Base-by-base conservation (phyloP, 2,888 invertebrate genomes). In the Trichopria drosophilae region DNA sequence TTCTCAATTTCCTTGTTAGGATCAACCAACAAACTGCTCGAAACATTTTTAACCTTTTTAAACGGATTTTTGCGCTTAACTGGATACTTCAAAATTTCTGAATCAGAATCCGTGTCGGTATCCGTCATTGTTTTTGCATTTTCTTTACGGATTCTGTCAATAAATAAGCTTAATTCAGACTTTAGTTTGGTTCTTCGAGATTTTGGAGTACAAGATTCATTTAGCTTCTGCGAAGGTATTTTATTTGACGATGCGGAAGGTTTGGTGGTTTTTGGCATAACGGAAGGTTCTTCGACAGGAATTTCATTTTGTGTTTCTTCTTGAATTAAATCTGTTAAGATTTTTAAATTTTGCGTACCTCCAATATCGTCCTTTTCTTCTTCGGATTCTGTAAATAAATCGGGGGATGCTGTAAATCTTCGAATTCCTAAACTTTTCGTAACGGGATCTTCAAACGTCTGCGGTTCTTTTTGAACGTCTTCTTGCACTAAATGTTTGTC, bases 121-220 rank as follows among this genome's bases (percentile, higher is more conserved):
- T 64, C 65, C 6, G 45, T 46, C 10, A 57, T 43, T 9, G 39
- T 41, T 34, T 51, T 64, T 4, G 61, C 64, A 46, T 71, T 72
- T 46, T 59, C 53, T 36, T 19, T 62, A 15, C 60, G 58, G 10
- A 67, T 44, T 46, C 62, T 62, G 20, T 67, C 68, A 34, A 73
- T 67, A 34, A 69, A 69, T 28, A 63, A 26, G 49, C 63, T 68
- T 12, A 73, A 44, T 44, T 70, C 51, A 36, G 65, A 62, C 48
- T 62, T 68, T 10, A 31, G 16, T 20, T 52, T 40, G 4, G 16
- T 15, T 13, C 42, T 39, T 24, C 28, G 49, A 3, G 35, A 54
- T 44, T 41, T 50, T 18, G 45, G 26, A 5, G 45, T 23, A 9
- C 7, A 6, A 28, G n/a, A 48, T 3, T 48, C 32, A n/a, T 18